Percentiles rank a stretch among this genome's conserved stretches.
These are phyloP conservation scores for Regulus satrapa DNA, from an alignment of 2,113 vertebrate genomes.

Conservation along the genomic window DNA sequence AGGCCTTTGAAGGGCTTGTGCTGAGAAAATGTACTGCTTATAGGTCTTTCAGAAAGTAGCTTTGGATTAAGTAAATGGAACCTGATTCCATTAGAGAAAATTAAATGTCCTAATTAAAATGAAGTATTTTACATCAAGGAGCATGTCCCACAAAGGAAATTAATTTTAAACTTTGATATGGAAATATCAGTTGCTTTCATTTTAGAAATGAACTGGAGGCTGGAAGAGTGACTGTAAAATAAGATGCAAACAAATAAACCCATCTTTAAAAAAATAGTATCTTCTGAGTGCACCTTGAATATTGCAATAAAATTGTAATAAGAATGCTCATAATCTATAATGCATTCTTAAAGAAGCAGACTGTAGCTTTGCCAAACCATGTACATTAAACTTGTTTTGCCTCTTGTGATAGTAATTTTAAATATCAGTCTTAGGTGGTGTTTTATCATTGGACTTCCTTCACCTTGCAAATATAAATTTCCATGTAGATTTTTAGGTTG, in stretches of 20 bases:
- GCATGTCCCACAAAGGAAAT: constrained; percentile 42
- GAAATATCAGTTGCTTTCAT: constrained; percentile 57
- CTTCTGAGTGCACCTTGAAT: constrained; percentile 12
- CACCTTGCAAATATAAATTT: not conserved
- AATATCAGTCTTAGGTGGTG: not conserved
- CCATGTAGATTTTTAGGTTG: not conserved
- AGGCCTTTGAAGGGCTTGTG: not conserved
- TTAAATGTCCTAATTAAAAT: constrained; percentile 59
- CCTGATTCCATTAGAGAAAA: constrained; percentile 42
- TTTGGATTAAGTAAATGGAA: constrained; percentile 36
- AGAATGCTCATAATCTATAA: not conserved
- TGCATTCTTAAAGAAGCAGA: constrained; percentile 3
- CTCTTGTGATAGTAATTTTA: constrained; percentile 1
- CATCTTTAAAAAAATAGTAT: not conserved
- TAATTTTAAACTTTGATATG: constrained; percentile 67
- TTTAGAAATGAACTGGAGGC: constrained; percentile 36
- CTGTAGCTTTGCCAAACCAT: not conserved
- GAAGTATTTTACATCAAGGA: constrained; percentile 49
- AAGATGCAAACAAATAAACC: constrained; percentile 44
- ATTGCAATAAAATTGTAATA: constrained; percentile 49
- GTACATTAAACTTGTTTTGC: constrained; percentile 14
- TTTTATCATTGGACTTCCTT: not conserved
- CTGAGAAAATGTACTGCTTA: not conserved
- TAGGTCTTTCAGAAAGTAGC: constrained; percentile 5
- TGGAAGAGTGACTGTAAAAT: constrained; percentile 20